Base-by-base conservation (phyloP, 2,113 vertebrate species). In the Ondatra zibethicus region DNA sequence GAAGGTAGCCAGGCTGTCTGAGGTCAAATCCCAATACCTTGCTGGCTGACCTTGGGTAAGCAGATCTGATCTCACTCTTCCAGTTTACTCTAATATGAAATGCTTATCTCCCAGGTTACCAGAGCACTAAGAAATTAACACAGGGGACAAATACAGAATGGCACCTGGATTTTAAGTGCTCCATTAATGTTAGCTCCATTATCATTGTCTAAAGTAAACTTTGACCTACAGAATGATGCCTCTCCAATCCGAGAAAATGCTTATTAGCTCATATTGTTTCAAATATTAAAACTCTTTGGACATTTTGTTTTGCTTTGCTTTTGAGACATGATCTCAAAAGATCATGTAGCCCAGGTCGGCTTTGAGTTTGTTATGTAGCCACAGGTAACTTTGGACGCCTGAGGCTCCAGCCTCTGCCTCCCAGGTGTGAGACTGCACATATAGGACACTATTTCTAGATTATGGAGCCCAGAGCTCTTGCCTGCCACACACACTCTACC, bases 231-330 rank as follows among this genome's bases (percentile, higher is more conserved):
- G 42, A 90, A 68, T 39, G 47, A 10, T 13, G 66, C 86, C 27
- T 88, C 65, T 78, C 70, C 25, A 47, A 16, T 47, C 82, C 68
- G 45, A 93, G 58, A 91, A 90, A 87, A 80, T 87, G 80, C 66
- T 87, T 29, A 75, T 39, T n/a, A 52, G 61, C 61, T 63, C 81
- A 87, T 55, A 76, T 47, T 80, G 36, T 31, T 94, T 82, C 50
- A 88, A 87, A 70, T 81, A 58, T 33, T 65, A 21, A 52, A 29
- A 25, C 29, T 84, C 29, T n/a, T 55, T 42, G 13, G 39, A 8
- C 47, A 63, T 68, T 96, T 50, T 10, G 45, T 87, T 87, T 65
- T 50, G 65, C 11, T 70, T 16, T 70, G 21, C 45, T 70, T 88
- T 36, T 50, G 45, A 88, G 65, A 88, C 33, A 52, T 1, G 9